These are phyloP conservation scores for Hypolimnas misippus DNA, from an alignment of 2,888 invertebrate species.

Conservation along the genomic window DNA sequence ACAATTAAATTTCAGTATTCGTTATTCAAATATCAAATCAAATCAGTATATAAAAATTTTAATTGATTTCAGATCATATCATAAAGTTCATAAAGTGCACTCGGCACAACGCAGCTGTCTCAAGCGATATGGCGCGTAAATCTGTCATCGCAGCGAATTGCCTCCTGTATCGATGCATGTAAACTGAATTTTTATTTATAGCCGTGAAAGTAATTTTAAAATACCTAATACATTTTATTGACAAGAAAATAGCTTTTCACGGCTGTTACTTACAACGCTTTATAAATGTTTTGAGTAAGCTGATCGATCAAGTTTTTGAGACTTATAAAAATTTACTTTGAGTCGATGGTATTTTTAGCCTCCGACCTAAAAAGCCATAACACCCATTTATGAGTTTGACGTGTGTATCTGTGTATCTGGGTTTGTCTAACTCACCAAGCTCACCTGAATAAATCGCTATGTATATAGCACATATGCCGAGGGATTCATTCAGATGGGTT, in stretches of 20 bases:
- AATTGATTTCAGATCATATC: conserved; percentile 56
- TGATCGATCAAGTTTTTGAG: not conserved
- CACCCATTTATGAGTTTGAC: too few relatives aligned
- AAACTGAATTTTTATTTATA: conserved; percentile 27
- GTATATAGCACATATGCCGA: too few relatives aligned
- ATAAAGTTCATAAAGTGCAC: conserved; percentile 54
- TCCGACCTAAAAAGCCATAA: too few relatives aligned
- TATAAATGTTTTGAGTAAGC: not conserved
- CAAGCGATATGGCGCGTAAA: conserved; percentile 53
- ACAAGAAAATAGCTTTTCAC: not conserved
- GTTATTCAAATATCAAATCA: not conserved
- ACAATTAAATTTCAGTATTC: too few relatives aligned
- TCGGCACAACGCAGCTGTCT: conserved; percentile 53
- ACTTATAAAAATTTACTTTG: too few relatives aligned
- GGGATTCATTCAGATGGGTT: too few relatives aligned
- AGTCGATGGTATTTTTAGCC: too few relatives aligned
- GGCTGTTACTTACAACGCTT: not conserved
- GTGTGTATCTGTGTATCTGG: too few relatives aligned
- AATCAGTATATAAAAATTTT: conserved; percentile 29
- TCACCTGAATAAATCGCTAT: too few relatives aligned
- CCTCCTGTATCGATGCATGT: conserved; percentile 21
- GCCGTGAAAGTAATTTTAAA: conserved; percentile 13
- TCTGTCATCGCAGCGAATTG: conserved; percentile 49
- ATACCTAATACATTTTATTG: conserved; percentile 3
- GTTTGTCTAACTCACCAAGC: too few relatives aligned